These are phyloP conservation scores for Upupa epops DNA, from an alignment of 2,113 vertebrate species.

Conservation along the genomic window DNA sequence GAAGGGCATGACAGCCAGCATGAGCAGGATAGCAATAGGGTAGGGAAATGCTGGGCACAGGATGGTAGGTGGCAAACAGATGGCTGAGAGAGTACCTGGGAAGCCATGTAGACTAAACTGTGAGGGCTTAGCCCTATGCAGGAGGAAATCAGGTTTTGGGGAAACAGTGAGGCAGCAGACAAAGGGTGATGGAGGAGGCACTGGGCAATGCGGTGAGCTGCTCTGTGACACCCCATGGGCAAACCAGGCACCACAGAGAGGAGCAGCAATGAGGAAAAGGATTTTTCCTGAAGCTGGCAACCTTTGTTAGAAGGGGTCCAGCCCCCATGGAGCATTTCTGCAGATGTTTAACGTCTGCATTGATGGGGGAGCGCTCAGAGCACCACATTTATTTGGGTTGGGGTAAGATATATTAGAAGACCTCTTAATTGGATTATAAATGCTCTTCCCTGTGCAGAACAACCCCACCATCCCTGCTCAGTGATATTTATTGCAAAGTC, in stretches of 20 bases:
- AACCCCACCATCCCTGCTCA: neutral
- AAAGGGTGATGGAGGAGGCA: neutral
- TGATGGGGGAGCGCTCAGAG: neutral
- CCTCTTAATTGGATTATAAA: neutral
- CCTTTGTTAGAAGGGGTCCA: neutral
- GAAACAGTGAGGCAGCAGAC: neutral
- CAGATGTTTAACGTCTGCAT: neutral
- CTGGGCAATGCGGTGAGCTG: neutral
- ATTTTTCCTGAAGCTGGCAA: neutral
- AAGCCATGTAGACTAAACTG: neutral
- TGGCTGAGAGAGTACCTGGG: neutral
- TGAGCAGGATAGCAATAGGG: neutral
- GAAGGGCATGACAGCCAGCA: rapidly evolving
- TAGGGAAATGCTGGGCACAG: neutral
- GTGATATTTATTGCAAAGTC: conserved; percentile 58
- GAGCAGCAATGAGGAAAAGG: neutral
- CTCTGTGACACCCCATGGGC: neutral
- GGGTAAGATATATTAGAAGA: neutral
- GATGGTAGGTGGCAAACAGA: neutral
- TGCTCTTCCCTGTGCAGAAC: neutral
- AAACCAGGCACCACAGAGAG: neutral
- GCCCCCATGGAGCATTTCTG: rapidly evolving
- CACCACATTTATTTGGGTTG: neutral
- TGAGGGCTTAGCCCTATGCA: neutral
- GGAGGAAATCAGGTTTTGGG: neutral